Base-by-base conservation (phyloP, 2,113 vertebrate species). In the Nothocercus julius region DNA sequence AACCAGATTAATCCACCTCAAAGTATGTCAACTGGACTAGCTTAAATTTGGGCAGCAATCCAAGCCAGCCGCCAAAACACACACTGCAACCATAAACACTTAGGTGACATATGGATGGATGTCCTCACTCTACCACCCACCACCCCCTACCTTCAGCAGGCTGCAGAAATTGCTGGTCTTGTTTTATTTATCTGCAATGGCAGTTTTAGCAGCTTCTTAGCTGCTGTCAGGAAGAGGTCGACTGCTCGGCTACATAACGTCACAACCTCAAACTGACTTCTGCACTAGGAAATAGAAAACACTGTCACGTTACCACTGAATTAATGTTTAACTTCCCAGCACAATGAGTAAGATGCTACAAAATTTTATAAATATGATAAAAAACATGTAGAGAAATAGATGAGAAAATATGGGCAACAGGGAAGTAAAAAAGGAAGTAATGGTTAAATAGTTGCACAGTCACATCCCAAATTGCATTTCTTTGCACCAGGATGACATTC, bases 1-100 rank as follows among this genome's bases (percentile, higher is more conserved):
- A 93, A 84, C 81, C 81, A 90, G 91, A 91, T 36, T 89, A 91
- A 94, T 58, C n/a, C 89, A 92, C 61, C 34, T 25, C 67, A 24
- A 70, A 81, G 82, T 36, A 0, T 13, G 70, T 76, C 94, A 72
- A 69, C 68, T 13, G 58, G 82, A 72, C 85, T 68, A 40, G 61
- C 92, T 91, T 68, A 67, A 72, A 63, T 73, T 53, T 32, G 76
- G 76, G 93, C 90, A 83, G 30, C 11, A 9, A 34, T 36, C 82
- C 93, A 94, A 70, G 34, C 67, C 85, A 81, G 66, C 69, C 69
- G 85, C 74, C 80, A 75, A 76, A 78, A 53, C n/a, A 34, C 45
- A 64, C 68, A 45, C n/a, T 56, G 51, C 61, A 16, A 40, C 40
- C 27, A 42, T 19, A 32, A 58, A 58, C 3, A 10, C 1, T 5